Percentiles rank a stretch among this genome's conserved stretches.
Conservation (phyloP, 2,797 vertebrate species). For the Hapalemur alaotrensis region DNA sequence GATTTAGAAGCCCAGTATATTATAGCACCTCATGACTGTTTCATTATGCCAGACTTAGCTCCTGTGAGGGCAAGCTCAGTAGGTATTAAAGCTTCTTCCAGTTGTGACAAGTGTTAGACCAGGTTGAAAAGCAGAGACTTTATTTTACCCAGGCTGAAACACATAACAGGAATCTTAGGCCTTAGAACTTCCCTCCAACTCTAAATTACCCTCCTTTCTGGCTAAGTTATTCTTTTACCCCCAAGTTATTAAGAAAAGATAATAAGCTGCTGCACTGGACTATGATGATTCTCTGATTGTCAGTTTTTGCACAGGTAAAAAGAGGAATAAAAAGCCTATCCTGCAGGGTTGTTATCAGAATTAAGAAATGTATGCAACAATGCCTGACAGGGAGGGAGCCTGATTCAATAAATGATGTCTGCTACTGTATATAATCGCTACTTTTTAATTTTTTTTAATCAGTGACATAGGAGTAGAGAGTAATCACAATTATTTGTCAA, state of each 20-base stretch:
- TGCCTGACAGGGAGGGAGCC: background rate
- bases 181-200: background rate
- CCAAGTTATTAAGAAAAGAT: background rate
- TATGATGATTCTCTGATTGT: background rate
- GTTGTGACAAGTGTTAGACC: background rate
- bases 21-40: background rate
- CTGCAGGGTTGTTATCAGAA: background rate
- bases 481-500: background rate
- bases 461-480: background rate
- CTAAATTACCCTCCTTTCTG: background rate
- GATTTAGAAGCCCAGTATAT: background rate
- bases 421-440: background rate
- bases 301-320: background rate
- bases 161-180: background rate
- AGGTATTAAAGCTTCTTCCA: background rate
- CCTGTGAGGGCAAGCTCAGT: background rate
- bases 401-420: background rate
- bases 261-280: background rate
- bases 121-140: background rate
- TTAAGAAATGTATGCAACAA: background rate
- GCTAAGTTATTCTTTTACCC: background rate
- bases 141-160: background rate
- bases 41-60: background rate
- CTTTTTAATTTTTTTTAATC: background rate
- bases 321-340: background rate